Percentiles rank a stretch among this genome's conserved stretches.
These are phyloP conservation scores for Sebastes dallii DNA, from an alignment of 2,797 vertebrate genomes.

Conservation along the genomic window DNA sequence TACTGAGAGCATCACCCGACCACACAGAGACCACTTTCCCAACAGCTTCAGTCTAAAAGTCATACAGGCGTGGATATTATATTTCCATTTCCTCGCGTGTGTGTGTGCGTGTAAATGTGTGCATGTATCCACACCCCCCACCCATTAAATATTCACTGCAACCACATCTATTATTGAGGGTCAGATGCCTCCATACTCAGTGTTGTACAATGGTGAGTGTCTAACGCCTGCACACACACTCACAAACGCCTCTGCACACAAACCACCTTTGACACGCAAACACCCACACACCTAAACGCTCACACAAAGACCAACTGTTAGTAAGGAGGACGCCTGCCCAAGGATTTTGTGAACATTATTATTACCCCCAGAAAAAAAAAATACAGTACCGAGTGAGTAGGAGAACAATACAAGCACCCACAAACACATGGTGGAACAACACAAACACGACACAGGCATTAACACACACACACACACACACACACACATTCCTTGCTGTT, in stretches of 20 bases:
- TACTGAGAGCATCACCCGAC: slow-evolving; percentile 55
- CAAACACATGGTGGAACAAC: slow-evolving; percentile 20
- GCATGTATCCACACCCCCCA: slow-evolving; percentile 44
- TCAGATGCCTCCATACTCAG: slow-evolving; percentile 72
- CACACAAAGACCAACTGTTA: slow-evolving; percentile 71
- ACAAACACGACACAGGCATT: slow-evolving; percentile 15
- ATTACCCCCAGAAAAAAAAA: slow-evolving; percentile 50
- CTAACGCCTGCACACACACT: slow-evolving; percentile 61
- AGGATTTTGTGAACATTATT: slow-evolving; percentile 41
- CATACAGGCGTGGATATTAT: slow-evolving; percentile 67
- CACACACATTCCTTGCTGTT: slow-evolving; percentile 66
- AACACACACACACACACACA: slow-evolving; percentile 14
- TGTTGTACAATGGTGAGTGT: slow-evolving; percentile 71
- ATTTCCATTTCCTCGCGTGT: slow-evolving; percentile 52
- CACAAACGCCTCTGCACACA: slow-evolving; percentile 68
- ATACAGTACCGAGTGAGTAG: not conserved
- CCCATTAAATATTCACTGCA: slow-evolving; percentile 82
- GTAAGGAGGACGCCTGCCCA: slow-evolving; percentile 44
- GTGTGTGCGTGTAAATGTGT: slow-evolving; percentile 31
- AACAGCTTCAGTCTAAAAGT: slow-evolving; percentile 48
- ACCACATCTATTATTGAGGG: slow-evolving; percentile 82
- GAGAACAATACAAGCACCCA: slow-evolving; percentile 43
- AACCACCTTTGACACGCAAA: slow-evolving; percentile 71
- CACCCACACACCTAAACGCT: slow-evolving; percentile 67
- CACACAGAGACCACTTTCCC: slow-evolving; percentile 53